Evolutionary conservation across 2,888 invertebrate genomes (phyloP), one percentile per base, ranked within the genome.

Genomic region (Agapostemon virescens): DNA sequence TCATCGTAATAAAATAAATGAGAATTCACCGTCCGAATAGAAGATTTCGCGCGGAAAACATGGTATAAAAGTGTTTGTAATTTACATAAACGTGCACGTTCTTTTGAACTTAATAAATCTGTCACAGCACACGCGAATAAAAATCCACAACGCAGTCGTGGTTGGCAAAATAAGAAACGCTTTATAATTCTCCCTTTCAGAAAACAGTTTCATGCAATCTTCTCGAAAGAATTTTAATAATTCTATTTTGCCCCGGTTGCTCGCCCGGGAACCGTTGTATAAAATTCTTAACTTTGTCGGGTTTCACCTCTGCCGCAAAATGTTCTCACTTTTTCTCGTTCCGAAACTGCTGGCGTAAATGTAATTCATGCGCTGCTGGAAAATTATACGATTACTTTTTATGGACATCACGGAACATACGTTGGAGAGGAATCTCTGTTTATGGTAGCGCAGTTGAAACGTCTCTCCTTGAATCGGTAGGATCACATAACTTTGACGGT

Each of bases 31-130:
- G 7, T 7, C 45, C 0, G 20, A n/a, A 49, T 9, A n/a, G 20
- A 9, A 49, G 9, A 49, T n/a, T 49, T 49, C n/a, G 85, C 52
- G 23, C 52, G 52, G 52, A 0, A 4, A 55, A 26, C 23, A 49
- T 49, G 20, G 11, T 23, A 52, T 13, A 55, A 26, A 55, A 55
- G 26, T 26, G 15, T 55, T 15, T 26, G 23, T 6, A 26, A 26
- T 26, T 55, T 55, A 15, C 55, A 55, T 15, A 55, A 26, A 15
- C 1, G 52, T 23, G 3, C 15, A 55, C 26, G 23, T 55, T 15
- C 55, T n/a, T 55, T 26, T 15, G 6, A 26, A 15, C 26, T 55
- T 26, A 4, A 6, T 49, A 49, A 49, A 49, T 55, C 15, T 26
- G 26, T 26, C 5, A 26, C 15, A 15, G 1, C 6, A 55, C 23